Evolutionary conservation across 2,888 invertebrate genomes (phyloP), one percentile per base, ranked within the genome.

Genomic region (Aphodius sticticus): DNA sequence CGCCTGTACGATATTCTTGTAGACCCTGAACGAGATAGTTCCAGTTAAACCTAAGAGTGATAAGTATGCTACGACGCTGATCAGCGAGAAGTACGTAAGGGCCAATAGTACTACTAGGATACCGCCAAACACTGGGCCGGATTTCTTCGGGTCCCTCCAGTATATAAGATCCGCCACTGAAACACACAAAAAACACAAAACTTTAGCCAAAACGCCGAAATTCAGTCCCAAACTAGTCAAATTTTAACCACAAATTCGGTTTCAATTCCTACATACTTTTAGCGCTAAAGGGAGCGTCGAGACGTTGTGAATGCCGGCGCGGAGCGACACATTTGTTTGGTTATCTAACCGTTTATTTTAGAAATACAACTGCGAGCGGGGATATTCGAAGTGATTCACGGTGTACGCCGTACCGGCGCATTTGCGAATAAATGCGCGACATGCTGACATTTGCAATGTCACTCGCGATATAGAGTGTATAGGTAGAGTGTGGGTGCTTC

Each of bases 61-160:
- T 83, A 95, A 91, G 92, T 99, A 98, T 84, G 99, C 97, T 85
- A 97, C 92, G 86, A 99, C 99, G 88, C 96, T 96, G 91, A 99
- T 97, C 89, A 99, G 93, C 86, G 97, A 97, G 93, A 96, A 97
- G 92, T 95, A 96, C 88, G 97, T 96, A 90, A 99, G 94, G 87
- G 98, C 96, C 90, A 99, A 92, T 87, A 99, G 94, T 87, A 97
- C 93, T 87, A 95, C 93, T 88, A 99, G 92, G 85, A 96, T 95
- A 85, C 95, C 94, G 88, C 97, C 98, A 89, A 99, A 97, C 84
- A 97, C 97, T 86, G 95, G 94, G 85, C 97, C 99, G 84, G 97
- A 96, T 91, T 96, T 97, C 91, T 96, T 96, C 85, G 97, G 95
- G 91, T 97, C 96, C 85, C 98, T 95, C 99, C 99, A 99, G 92